These are phyloP conservation scores for Hirudinaria manillensis DNA, from an alignment of 2,888 invertebrate genomes.

Conservation along the genomic window DNA sequence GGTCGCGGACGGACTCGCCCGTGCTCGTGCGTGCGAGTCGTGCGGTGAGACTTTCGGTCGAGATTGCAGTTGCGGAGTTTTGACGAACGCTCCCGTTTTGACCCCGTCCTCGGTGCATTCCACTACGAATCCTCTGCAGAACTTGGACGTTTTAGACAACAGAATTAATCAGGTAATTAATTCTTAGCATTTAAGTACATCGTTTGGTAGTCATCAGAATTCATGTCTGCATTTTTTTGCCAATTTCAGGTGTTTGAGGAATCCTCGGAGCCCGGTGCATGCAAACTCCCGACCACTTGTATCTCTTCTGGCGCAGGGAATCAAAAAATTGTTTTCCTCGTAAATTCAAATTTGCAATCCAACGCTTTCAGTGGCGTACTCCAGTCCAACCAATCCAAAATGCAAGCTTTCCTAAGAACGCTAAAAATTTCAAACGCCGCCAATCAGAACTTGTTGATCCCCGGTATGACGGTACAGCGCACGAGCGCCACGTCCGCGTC, in stretches of 20 bases:
- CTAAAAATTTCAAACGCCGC: conserved; percentile 2
- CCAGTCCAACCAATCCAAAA: conserved; percentile 7
- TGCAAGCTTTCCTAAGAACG: background rate
- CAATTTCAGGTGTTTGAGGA: background rate
- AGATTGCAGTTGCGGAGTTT: background rate
- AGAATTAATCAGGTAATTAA: background rate
- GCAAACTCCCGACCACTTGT: background rate
- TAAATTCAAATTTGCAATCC: conserved; percentile 10
- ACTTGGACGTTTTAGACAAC: background rate
- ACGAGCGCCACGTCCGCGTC: background rate
- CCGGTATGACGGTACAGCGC: background rate
- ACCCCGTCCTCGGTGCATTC: conserved; percentile 1
- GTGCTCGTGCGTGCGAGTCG: conserved; percentile 25
- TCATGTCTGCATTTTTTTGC: background rate
- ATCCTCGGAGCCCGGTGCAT: background rate
- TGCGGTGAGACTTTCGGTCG: conserved; percentile 28
- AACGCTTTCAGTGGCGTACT: background rate
- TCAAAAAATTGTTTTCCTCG: conserved; percentile 15
- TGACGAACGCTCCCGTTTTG: background rate
- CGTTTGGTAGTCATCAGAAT: background rate
- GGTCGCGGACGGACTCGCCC: background rate
- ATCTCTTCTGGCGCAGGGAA: background rate
- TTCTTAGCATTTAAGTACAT: background rate
- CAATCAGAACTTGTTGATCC: background rate
- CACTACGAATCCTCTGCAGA: background rate